Evolutionary conservation across 2,888 invertebrate genomes (phyloP).

Genomic region (Helleia helle): DNA sequence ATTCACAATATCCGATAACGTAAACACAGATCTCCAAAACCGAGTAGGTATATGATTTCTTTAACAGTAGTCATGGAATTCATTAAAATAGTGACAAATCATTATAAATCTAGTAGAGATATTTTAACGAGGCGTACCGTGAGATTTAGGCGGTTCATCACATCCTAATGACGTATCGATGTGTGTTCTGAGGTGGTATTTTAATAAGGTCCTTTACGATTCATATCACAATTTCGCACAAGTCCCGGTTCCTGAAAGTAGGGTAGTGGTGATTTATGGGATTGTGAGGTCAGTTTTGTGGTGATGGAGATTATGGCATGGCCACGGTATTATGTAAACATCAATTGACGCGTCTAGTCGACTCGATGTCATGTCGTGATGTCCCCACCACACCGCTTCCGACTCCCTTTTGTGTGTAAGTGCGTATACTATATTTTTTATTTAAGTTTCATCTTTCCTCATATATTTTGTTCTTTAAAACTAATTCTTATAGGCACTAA

Average conservation of each 20-base stretch:
- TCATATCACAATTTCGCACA: conserved; percentile 7
- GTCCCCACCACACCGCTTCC: no score
- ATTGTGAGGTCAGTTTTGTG: no score
- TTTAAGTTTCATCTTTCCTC: no score
- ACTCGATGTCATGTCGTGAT: no score
- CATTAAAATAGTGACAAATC: conserved; percentile 43
- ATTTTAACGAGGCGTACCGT: conserved; percentile 47
- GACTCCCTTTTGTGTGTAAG: no score
- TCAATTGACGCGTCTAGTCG: no score
- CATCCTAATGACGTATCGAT: neutral
- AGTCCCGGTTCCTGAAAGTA: neutral
- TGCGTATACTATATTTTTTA: no score
- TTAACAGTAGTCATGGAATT: conserved; percentile 27
- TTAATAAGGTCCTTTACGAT: conserved; percentile 13
- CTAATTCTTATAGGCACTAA: no score
- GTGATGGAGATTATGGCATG: no score
- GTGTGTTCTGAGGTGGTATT: conserved; percentile 7
- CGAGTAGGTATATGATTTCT: conserved; percentile 16
- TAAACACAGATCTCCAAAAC: neutral
- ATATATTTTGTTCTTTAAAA: no score
- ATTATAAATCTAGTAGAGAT: conserved; percentile 43
- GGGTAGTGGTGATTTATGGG: no score
- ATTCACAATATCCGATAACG: neutral
- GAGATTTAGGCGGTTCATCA: conserved; percentile 23
- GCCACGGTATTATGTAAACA: no score